Base-by-base conservation (phyloP, 2,888 invertebrate species). In the Athalia cordata region DNA sequence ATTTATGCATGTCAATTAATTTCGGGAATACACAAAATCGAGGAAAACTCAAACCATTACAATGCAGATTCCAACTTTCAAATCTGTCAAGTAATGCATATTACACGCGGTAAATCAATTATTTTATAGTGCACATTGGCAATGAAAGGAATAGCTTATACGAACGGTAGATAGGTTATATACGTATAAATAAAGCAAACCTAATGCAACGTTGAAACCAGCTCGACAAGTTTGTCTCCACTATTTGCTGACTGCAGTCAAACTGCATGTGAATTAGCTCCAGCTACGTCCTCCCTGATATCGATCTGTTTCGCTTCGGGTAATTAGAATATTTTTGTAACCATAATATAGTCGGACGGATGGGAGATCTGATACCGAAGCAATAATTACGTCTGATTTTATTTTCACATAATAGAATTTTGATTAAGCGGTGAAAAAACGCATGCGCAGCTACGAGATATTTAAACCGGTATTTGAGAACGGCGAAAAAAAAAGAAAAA, bases 221-320 rank as follows among this genome's bases (percentile, higher is more conserved):
- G 80, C 83, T 84, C 81, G 84, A 83, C 80, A 83, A 87, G 87
- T 88, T 88, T 87, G 86, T 86, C 85, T 81, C 80, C 82, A 80
- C 81, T 86, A 84, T 87, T 86, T 86, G 83, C 83, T 81, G 83
- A 87, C 86, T 86, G 85, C 85, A 84, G 88, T 88, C 89, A 89
- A 89, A 89, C 87, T 89, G 88, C 87, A 89, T 89, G 85, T 82
- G 87, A 89, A 89, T 89, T 86, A 86, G 29, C 85, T 84, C 84
- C 87, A 88, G 87, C 52, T 86, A 89, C 49, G 62, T 50, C 55
- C 3, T 68, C 80, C 79, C 82, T 81, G 29, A 29, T 80, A 72
- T 78, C 80, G 79, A 79, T 80, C 79, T 72, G 80, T 62, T 80
- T 80, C 79, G 72, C 75, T 80, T 78, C 50, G 79, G 81, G 83